phyloP scores from a whole-genome alignment of 2,797 vertebrate genomes.

The Alcedo quadribrachys region DNA sequence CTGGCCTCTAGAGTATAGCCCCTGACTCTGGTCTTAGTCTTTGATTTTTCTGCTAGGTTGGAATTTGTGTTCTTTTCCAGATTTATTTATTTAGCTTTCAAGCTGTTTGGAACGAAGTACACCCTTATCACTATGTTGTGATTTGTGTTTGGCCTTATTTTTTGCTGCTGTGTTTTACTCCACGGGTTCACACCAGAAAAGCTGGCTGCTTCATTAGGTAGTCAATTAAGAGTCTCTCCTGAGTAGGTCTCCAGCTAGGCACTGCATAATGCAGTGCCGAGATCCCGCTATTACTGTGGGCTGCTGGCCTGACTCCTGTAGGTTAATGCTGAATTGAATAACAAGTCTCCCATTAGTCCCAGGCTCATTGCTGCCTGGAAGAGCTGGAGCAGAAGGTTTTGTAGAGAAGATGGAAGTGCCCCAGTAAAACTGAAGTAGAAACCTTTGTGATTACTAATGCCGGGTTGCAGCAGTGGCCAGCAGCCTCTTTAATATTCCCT shows the following conservation, averaged over 20 bases:
- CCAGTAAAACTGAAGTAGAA: slow-evolving; percentile 51
- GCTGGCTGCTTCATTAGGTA: slow-evolving; percentile 54
- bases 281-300: slow-evolving; percentile 15
- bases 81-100: slow-evolving; percentile 44
- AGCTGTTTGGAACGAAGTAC: neutral
- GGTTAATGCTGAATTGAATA: slow-evolving; percentile 54
- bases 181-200: slow-evolving; percentile 48
- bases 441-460: slow-evolving; percentile 36
- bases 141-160: neutral
- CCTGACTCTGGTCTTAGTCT: slow-evolving; percentile 65
- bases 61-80: slow-evolving; percentile 42
- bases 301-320: slow-evolving; percentile 9
- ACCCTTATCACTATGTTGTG: neutral
- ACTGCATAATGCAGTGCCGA: neutral
- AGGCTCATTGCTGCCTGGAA: slow-evolving; percentile 20
- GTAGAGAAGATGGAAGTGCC: slow-evolving; percentile 15
- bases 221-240: slow-evolving; percentile 65
- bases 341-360: slow-evolving; percentile 29
- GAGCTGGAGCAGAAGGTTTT: neutral
- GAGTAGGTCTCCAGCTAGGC: slow-evolving; percentile 63
- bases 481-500: slow-evolving; percentile 29
- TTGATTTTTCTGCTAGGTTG: neutral
- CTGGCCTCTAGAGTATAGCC: slow-evolving; percentile 47
- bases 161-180: neutral
- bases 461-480: neutral